Percentiles rank a stretch among this genome's conserved stretches.
phyloP scores from a whole-genome alignment of 1,140 invertebrate species.

The Drosophila sturtevanti region DNA sequence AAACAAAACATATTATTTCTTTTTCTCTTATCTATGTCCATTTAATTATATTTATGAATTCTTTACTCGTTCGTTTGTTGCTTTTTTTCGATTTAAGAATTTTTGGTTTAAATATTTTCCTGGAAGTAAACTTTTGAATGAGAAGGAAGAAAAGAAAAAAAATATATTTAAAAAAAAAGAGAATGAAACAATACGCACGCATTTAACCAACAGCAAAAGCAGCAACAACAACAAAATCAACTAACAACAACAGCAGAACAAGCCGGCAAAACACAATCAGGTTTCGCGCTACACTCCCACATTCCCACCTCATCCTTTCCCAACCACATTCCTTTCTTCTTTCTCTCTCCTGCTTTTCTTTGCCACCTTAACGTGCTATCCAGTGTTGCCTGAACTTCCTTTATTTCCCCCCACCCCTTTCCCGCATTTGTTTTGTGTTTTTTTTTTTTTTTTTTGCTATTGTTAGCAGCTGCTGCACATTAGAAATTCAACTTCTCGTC shows the following conservation, averaged over 20 bases:
- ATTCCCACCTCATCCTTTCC: neutral
- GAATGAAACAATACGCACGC: constrained; percentile 27
- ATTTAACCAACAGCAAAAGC: constrained; percentile 9
- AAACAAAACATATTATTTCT: neutral
- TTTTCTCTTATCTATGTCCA: no score
- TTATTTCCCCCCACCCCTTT: neutral
- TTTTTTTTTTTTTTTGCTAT: constrained; percentile 39
- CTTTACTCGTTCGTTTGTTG: no score
- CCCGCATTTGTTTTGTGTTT: neutral
- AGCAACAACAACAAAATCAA: constrained; percentile 26
- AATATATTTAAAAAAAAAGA: constrained; percentile 12
- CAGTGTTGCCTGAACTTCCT: neutral
- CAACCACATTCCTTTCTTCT: constrained; percentile 23
- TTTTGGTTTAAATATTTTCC: constrained; percentile 5
- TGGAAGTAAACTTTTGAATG: constrained; percentile 47
- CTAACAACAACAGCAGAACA: constrained; percentile 51
- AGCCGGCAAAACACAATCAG: constrained; percentile 69
- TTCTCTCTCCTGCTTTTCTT: neutral
- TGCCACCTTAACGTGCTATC: neutral
- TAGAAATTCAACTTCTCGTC: constrained; percentile 78
- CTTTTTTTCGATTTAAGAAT: constrained; percentile 53
- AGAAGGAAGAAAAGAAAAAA: constrained; percentile 19
- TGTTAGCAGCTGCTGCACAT: constrained; percentile 78
- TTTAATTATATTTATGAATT: no score
- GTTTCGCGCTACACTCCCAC: neutral